Evolutionary conservation across 2,888 invertebrate species (phyloP).

Genomic region (Synanthedon formicaeformis): DNA sequence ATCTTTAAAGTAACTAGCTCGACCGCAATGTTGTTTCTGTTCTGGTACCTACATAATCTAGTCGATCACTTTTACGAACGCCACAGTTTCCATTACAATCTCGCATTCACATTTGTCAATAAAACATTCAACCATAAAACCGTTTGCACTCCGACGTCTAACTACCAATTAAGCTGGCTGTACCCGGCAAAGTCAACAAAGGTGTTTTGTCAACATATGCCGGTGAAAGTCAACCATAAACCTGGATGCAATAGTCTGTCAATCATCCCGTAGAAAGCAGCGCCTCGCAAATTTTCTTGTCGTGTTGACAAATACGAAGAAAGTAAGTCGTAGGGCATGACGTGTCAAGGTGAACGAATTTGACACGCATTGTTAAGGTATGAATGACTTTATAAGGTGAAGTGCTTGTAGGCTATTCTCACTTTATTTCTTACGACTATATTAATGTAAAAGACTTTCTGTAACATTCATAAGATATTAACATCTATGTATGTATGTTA

Average conservation of each 20-base stretch:
- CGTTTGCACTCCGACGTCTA: neutral
- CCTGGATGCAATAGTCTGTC: constrained; percentile 8
- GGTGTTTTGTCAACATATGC: neutral
- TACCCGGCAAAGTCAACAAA: neutral
- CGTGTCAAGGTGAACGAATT: neutral
- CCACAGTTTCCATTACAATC: too few relatives aligned
- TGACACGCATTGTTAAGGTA: neutral
- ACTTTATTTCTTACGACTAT: too few relatives aligned
- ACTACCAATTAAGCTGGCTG: neutral
- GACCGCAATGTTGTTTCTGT: neutral
- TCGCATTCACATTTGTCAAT: too few relatives aligned
- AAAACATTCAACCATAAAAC: neutral
- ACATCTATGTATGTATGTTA: too few relatives aligned
- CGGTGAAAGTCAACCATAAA: neutral
- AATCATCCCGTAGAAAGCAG: constrained; percentile 24
- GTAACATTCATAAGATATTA: too few relatives aligned
- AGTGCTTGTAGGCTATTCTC: neutral
- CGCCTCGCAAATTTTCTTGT: constrained; percentile 30
- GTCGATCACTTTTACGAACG: too few relatives aligned
- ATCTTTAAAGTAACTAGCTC: too few relatives aligned
- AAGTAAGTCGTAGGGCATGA: constrained; percentile 11
- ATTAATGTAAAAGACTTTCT: too few relatives aligned
- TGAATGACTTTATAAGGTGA: neutral
- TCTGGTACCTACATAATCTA: too few relatives aligned
- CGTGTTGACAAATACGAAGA: constrained; percentile 34